These are phyloP conservation scores for Junco hyemalis DNA, from an alignment of 2,113 vertebrate genomes.

Conservation along the genomic window DNA sequence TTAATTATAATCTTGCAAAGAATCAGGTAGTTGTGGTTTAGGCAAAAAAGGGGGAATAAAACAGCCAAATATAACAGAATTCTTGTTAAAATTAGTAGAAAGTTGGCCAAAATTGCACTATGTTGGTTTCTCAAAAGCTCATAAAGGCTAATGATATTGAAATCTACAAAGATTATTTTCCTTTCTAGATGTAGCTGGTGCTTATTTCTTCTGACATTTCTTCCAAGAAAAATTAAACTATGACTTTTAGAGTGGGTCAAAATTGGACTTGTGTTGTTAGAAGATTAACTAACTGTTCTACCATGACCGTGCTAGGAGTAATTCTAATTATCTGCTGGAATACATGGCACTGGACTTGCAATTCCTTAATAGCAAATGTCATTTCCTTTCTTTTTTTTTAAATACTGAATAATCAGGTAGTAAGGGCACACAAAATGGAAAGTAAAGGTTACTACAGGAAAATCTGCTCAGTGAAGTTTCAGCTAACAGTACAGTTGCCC, in stretches of 20 bases:
- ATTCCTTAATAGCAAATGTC: background rate
- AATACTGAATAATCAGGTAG: background rate
- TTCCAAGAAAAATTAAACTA: background rate
- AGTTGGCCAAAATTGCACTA: background rate
- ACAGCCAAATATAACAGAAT: background rate
- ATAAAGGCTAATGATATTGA: background rate
- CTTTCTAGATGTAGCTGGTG: accelerated
- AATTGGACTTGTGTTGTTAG: background rate
- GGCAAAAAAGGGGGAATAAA: background rate
- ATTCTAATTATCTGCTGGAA: background rate
- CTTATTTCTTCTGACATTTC: background rate
- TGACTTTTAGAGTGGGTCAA: background rate
- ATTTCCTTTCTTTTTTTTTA: background rate
- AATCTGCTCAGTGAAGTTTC: background rate
- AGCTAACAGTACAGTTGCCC: background rate
- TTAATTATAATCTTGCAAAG: background rate
- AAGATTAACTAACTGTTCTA: background rate
- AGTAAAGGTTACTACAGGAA: background rate
- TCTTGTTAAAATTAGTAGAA: background rate
- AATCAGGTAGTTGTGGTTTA: background rate
- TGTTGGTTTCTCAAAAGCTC: background rate
- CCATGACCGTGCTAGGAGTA: background rate
- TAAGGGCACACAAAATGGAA: background rate
- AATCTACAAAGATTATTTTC: background rate
- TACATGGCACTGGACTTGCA: background rate